Conservation (phyloP, 1,140 invertebrate species). For the Teleogryllus occipitalis region DNA sequence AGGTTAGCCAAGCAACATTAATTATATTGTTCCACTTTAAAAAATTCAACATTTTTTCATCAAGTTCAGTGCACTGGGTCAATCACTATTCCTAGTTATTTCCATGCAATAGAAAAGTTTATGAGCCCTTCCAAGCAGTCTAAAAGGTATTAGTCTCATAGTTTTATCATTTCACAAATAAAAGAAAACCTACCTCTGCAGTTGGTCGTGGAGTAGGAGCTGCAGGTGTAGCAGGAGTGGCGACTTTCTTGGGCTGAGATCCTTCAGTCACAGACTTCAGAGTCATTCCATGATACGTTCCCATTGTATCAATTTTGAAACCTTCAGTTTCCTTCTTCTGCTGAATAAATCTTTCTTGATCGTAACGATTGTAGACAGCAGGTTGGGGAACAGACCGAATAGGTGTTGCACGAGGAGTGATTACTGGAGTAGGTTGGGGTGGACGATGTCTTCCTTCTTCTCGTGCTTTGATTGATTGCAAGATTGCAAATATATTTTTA, state of each 20-base stretch:
- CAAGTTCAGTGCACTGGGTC: too few species aligned
- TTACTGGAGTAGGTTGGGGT: conserved; percentile 50
- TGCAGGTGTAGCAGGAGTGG: conserved; percentile 37
- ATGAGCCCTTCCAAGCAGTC: too few species aligned
- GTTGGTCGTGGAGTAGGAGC: conserved; percentile 10
- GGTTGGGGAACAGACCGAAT: conserved; percentile 52
- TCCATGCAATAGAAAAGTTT: too few species aligned
- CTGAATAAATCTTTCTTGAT: conserved; percentile 92
- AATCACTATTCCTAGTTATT: too few species aligned
- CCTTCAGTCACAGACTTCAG: conserved; percentile 81
- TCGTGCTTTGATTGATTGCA: conserved; percentile 84
- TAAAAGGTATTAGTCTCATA: too few species aligned
- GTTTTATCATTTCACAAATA: background rate
- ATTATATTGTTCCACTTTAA: too few species aligned
- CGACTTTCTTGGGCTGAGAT: conserved; percentile 47
- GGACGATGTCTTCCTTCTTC: conserved; percentile 72
- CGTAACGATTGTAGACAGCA: conserved; percentile 90
- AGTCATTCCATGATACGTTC: conserved; percentile 95
- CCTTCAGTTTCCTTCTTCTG: conserved; percentile 94
- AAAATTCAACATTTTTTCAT: too few species aligned
- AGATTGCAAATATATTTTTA: conserved; percentile 88
- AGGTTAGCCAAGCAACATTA: too few species aligned
- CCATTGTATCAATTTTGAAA: conserved; percentile 96
- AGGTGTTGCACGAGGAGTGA: conserved; percentile 60
- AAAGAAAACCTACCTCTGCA: conserved; percentile 18